Evolutionary conservation across 2,113 vertebrate genomes (phyloP), one percentile per base, ranked within the genome.

Genomic region (Cyanistes caeruleus): DNA sequence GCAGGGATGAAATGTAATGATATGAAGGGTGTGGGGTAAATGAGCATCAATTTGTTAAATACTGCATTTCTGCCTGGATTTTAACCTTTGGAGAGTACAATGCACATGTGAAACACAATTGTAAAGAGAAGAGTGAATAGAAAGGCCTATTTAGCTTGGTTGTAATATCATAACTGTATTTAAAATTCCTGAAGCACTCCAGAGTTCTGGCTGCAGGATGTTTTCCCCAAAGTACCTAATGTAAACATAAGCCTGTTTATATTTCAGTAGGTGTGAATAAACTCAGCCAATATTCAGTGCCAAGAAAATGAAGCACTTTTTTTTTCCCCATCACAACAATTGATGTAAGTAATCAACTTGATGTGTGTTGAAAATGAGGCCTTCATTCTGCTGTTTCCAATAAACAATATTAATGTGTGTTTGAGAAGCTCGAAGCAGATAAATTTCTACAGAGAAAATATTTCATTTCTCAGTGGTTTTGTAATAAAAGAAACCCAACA

Each of bases 261-360:
- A 78, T 97, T 94, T 94, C 78, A 87, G 67, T 84, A 95, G 75
- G 41, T 91, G 92, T 94, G 91, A 89, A 96, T 89, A 96, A 96
- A 77, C 73, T 94, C 87, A 94, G 93, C 49, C 82, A 85, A 94
- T 87, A 85, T 48, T 93, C 51, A 72, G 67, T 87, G 89, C 88
- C 89, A 96, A 96, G 82, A 94, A 96, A 97, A 96, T 63, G 39
- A 86, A 70, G 90, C 51, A 52, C 39, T 87, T 75, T 90, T 91
- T 90, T 80, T 73, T 2, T n/a, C n/a, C 25, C 89, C 89, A 95
- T 87, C 84, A 85, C 80, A 97, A 95, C 51, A 96, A 92, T 46
- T 92, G 70, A 90, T 90, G 65, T 75, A 93, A 84, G 33, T 95
- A 94, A 90, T 93, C 93, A 94, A 56, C 68, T 84, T 69, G 43